A percentile compares a stretch with the other conserved stretches of the same genome.
Evolutionary conservation across 1,140 invertebrate genomes (phyloP).

Genomic region (Vanessa atalanta): DNA sequence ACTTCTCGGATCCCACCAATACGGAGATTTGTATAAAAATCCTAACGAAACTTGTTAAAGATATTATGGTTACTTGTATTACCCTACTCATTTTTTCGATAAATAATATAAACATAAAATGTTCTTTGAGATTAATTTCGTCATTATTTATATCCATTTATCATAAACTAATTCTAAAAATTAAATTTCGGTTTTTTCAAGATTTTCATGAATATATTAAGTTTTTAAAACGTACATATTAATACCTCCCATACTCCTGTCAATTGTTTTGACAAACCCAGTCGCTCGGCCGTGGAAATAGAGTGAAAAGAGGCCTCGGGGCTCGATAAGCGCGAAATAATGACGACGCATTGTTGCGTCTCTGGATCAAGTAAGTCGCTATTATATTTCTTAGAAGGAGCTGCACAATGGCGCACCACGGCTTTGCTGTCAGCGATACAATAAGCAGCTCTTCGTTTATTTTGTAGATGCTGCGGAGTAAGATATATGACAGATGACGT

Average conservation of each 20-base stretch:
- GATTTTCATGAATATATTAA: neutral
- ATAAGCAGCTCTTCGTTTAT: constrained; percentile 70
- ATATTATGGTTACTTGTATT: neutral
- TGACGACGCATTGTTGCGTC: constrained; percentile 65
- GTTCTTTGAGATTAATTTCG: too few species aligned
- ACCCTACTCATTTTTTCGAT: neutral
- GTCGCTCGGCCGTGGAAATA: constrained; percentile 40
- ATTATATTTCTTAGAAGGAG: constrained; percentile 70
- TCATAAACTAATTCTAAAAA: too few species aligned
- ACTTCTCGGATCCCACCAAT: constrained; percentile 50
- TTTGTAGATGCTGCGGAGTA: constrained; percentile 51
- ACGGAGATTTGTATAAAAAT: constrained; percentile 33
- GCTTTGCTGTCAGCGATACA: constrained; percentile 74
- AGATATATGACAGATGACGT: constrained; percentile 46
- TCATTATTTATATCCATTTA: too few species aligned
- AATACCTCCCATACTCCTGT: neutral
- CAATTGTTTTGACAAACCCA: constrained; percentile 48
- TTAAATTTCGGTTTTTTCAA: too few species aligned
- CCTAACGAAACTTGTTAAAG: constrained; percentile 4
- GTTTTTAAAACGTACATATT: neutral
- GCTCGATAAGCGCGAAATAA: constrained; percentile 64
- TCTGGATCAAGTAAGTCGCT: constrained; percentile 71
- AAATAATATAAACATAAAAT: too few species aligned
- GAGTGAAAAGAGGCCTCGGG: constrained; percentile 47
- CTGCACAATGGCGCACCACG: constrained; percentile 65